A percentile compares a stretch with the other conserved stretches of the same genome.
Evolutionary conservation across 2,888 invertebrate genomes (phyloP).

Genomic region (Metellina segmentata): DNA sequence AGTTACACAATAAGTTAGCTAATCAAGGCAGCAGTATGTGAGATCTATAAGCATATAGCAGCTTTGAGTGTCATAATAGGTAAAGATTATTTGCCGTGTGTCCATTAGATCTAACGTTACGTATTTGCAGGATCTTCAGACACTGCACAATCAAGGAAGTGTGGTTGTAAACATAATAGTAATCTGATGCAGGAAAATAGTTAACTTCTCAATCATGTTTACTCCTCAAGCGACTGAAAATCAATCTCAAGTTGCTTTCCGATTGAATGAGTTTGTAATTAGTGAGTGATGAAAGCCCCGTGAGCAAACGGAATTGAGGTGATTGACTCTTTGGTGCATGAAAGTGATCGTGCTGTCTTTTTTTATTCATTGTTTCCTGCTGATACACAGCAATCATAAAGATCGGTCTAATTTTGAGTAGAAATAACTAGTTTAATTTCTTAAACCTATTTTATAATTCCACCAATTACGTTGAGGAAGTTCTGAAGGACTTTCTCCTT

Average conservation of each 20-base stretch:
- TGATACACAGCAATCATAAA: conserved; percentile 9
- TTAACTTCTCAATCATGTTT: background rate
- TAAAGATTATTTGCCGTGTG: too few relatives aligned
- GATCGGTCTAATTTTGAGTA: conserved; percentile 8
- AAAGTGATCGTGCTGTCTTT: conserved; percentile 1
- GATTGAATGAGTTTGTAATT: background rate
- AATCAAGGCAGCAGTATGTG: too few relatives aligned
- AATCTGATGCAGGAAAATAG: background rate
- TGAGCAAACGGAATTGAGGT: background rate
- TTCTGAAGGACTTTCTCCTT: background rate
- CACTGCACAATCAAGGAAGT: too few relatives aligned
- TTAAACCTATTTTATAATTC: conserved; percentile 15
- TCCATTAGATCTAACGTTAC: too few relatives aligned
- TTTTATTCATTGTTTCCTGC: background rate
- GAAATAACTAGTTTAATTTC: conserved; percentile 2
- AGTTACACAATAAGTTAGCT: too few relatives aligned
- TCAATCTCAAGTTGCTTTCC: conserved; percentile 1
- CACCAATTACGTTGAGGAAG: conserved; percentile 39
- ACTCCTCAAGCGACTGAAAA: background rate
- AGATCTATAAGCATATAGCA: too few relatives aligned
- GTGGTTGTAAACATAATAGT: background rate
- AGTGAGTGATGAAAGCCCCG: background rate
- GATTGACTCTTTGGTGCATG: conserved; percentile 18
- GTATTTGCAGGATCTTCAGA: too few relatives aligned
- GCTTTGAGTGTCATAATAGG: too few relatives aligned